A percentile compares a stretch with the other conserved stretches of the same genome.
phyloP scores from a whole-genome alignment of 2,888 invertebrate genomes.

The Pycnomerus fuliginosus region DNA sequence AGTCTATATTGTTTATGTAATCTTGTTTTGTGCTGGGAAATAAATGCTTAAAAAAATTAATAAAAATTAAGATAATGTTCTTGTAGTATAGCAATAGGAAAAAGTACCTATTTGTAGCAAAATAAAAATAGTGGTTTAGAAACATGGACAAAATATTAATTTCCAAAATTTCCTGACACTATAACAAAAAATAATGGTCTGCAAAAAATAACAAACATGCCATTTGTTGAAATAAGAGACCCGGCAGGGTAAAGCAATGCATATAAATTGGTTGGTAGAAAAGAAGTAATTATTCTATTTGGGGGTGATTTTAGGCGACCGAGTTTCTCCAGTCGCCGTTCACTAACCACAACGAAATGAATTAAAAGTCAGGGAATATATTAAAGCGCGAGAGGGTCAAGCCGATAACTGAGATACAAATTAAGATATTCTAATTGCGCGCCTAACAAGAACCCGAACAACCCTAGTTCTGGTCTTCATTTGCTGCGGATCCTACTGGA shows the following conservation, averaged over 20 bases:
- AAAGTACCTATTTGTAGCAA: no score
- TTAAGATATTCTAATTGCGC: slow-evolving; percentile 70
- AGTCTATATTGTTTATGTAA: no score
- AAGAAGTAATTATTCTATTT: slow-evolving; percentile 14
- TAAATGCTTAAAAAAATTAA: no score
- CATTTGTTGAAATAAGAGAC: no score
- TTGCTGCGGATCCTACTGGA: slow-evolving; percentile 32
- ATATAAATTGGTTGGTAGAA: slow-evolving; percentile 17
- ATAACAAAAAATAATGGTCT: no score
- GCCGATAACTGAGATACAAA: slow-evolving; percentile 61
- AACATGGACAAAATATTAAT: no score
- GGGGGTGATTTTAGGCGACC: slow-evolving; percentile 5
- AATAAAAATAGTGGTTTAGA: no score
- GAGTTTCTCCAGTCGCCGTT: slow-evolving; percentile 14
- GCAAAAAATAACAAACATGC: no score
- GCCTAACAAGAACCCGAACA: slow-evolving; percentile 46
- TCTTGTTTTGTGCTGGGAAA: no score
- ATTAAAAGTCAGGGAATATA: slow-evolving; percentile 50
- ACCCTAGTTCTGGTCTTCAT: slow-evolving; percentile 38
- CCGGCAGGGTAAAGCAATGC: no score
- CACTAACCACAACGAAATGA: slow-evolving; percentile 34
- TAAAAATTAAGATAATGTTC: not conserved
- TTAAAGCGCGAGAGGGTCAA: slow-evolving; percentile 49
- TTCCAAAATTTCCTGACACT: no score
- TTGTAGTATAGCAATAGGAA: no score